A percentile compares a stretch with the other conserved stretches of the same genome.
Conservation (phyloP, 2,888 invertebrate genomes). For the Caenorhabditis doughertyi region DNA sequence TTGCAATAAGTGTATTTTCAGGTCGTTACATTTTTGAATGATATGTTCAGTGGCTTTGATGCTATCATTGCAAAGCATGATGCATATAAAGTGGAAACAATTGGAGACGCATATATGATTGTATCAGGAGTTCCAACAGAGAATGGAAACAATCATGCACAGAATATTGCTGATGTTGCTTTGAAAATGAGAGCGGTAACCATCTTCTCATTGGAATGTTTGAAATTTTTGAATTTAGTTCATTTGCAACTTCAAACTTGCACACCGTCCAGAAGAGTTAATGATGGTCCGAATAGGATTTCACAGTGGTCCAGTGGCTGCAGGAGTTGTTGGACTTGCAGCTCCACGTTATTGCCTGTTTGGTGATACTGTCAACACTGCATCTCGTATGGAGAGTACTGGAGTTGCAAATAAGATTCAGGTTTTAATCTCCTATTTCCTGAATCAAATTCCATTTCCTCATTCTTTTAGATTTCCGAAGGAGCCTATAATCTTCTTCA, state of each 20-base stretch:
- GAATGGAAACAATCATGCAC: slow-evolving; percentile 81
- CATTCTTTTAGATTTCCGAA: slow-evolving; percentile 77
- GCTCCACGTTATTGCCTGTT: slow-evolving; percentile 81
- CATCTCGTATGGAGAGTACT: slow-evolving; percentile 81
- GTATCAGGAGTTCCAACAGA: slow-evolving; percentile 82
- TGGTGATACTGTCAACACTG: slow-evolving; percentile 81
- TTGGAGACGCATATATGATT: slow-evolving; percentile 83
- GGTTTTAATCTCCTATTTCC: slow-evolving; percentile 37
- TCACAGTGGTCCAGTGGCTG: slow-evolving; percentile 81
- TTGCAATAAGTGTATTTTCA: slow-evolving; percentile 30
- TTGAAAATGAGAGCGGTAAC: slow-evolving; percentile 82
- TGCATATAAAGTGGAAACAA: slow-evolving; percentile 81
- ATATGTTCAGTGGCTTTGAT: slow-evolving; percentile 82
- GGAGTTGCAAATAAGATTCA: slow-evolving; percentile 81
- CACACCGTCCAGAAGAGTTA: slow-evolving; percentile 80
- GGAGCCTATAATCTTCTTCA: slow-evolving; percentile 78
- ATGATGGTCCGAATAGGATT: slow-evolving; percentile 82
- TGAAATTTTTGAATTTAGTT: slow-evolving; percentile 62
- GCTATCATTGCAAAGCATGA: slow-evolving; percentile 82
- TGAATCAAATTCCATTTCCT: neutral
- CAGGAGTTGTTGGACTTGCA: slow-evolving; percentile 82
- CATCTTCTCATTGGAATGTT: neutral
- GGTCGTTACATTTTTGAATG: slow-evolving; percentile 82
- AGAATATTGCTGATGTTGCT: slow-evolving; percentile 81
- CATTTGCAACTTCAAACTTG: slow-evolving; percentile 79